phyloP scores from a whole-genome alignment of 2,797 vertebrate species.

The Etheostoma nigrum region DNA sequence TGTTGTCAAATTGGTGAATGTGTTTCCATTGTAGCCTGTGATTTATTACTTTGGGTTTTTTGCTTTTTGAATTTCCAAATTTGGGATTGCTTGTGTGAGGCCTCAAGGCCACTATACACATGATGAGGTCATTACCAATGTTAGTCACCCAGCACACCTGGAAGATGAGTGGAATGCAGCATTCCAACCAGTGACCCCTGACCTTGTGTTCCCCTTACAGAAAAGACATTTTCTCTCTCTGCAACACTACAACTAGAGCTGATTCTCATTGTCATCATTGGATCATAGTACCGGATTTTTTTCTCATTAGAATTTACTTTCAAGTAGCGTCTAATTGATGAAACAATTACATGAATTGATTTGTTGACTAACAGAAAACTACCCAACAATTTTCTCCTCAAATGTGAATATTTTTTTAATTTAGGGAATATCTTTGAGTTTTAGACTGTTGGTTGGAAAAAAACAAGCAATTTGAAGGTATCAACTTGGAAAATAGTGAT shows the following conservation, averaged over 20 bases:
- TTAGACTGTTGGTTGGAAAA: not conserved
- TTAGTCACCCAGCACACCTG: slow-evolving; percentile 66
- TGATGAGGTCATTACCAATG: slow-evolving; percentile 26
- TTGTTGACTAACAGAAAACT: not conserved
- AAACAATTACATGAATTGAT: not conserved
- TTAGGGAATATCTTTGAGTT: not conserved
- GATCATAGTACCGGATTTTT: slow-evolving; percentile 4
- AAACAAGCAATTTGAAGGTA: not conserved
- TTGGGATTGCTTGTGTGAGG: not conserved
- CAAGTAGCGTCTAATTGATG: not conserved
- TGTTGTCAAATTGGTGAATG: not conserved
- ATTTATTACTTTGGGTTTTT: not conserved
- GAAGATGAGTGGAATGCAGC: slow-evolving; percentile 53
- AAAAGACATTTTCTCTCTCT: slow-evolving; percentile 45
- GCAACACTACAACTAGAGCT: slow-evolving; percentile 17
- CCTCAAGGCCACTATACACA: not conserved
- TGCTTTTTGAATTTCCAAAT: not conserved
- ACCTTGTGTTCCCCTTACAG: slow-evolving; percentile 58
- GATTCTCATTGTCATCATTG: slow-evolving; percentile 20
- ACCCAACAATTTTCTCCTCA: too few species aligned
- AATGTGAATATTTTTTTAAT: not conserved
- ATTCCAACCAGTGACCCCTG: slow-evolving; percentile 66
- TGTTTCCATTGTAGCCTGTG: not conserved
- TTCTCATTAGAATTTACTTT: not conserved
- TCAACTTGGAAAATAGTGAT: not conserved